Percentiles rank a stretch among this genome's conserved stretches.
phyloP scores from a whole-genome alignment of 2,113 vertebrate genomes.

The Protomyctophum bolini region DNA sequence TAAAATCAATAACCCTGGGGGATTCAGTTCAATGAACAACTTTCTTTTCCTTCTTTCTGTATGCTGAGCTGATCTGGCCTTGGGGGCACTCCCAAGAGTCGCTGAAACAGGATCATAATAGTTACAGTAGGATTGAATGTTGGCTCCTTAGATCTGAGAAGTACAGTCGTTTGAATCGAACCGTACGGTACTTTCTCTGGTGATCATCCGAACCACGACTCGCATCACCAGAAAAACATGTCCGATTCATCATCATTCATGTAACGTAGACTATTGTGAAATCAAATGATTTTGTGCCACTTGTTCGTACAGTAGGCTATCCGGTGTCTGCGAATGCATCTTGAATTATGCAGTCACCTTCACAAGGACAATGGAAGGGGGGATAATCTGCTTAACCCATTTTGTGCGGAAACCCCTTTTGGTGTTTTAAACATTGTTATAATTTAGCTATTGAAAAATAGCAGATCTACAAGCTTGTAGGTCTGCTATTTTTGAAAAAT shows the following conservation, averaged over 20 bases:
- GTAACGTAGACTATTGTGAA: neutral
- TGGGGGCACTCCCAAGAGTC: neutral
- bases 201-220: no score
- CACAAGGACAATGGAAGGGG: neutral
- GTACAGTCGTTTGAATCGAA: neutral
- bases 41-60: neutral
- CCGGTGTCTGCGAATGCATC: no score
- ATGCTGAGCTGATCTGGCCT: neutral
- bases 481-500: no score
- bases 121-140: neutral
- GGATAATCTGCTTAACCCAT: constrained; percentile 11
- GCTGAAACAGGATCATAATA: neutral
- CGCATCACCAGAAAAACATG: neutral
- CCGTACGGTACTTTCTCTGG: neutral
- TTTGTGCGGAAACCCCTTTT: no score
- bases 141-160: neutral
- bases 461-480: no score
- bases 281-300: neutral
- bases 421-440: no score
- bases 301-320: neutral
- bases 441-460: no score
- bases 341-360: neutral
- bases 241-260: no score
- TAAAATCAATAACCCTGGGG: neutral
- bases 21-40: neutral